These are phyloP conservation scores for Canis aureus DNA, from an alignment of 2,113 vertebrate genomes.

Conservation along the genomic window DNA sequence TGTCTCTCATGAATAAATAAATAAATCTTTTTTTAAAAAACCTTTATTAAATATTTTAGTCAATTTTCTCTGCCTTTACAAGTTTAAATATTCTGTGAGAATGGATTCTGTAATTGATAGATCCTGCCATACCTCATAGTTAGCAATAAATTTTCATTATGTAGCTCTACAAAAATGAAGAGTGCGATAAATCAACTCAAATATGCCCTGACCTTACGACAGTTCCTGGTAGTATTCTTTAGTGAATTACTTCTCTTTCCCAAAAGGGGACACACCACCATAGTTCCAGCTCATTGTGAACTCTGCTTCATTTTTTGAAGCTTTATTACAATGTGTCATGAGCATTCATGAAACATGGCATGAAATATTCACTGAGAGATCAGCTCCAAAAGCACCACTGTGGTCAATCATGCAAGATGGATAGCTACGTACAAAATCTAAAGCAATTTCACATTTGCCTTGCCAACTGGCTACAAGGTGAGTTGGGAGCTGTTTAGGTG, in stretches of 20 bases:
- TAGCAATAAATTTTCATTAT: conserved; percentile 62
- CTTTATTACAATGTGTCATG: conserved; percentile 57
- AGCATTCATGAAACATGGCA: conserved; percentile 37
- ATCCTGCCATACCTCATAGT: background rate
- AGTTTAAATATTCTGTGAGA: conserved; percentile 3
- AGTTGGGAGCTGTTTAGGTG: background rate
- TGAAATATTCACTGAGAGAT: conserved; percentile 60
- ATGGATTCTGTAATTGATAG: conserved; percentile 23
- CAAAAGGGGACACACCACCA: background rate
- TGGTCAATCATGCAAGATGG: background rate
- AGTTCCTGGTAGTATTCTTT: conserved; percentile 6
- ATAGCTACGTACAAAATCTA: background rate
- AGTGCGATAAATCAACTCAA: conserved; percentile 46
- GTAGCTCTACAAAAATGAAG: conserved; percentile 45
- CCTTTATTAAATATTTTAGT: conserved; percentile 55
- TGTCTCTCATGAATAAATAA: too few relatives aligned
- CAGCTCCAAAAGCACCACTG: background rate
- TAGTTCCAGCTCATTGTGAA: conserved; percentile 32
- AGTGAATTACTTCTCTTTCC: conserved; percentile 58
- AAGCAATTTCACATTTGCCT: background rate
- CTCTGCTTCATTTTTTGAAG: conserved; percentile 47
- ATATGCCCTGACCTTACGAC: conserved; percentile 48
- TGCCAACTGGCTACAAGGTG: background rate
- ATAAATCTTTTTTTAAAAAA: background rate
- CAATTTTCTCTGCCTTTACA: conserved; percentile 44